phyloP scores from a whole-genome alignment of 2,113 vertebrate genomes.

The Psilopsiagon aurifrons region DNA sequence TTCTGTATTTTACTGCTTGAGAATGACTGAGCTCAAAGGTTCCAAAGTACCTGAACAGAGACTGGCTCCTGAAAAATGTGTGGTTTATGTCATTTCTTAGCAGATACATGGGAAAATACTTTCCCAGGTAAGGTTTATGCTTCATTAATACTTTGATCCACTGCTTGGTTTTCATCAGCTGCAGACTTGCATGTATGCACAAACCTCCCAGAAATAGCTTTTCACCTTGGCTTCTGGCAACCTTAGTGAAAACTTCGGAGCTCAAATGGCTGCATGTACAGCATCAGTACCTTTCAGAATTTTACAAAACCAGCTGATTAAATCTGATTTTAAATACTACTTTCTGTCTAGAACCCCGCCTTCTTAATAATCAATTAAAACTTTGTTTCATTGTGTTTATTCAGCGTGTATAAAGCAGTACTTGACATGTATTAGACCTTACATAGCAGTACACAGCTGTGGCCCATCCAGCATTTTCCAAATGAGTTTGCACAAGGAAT shows the following conservation, averaged over 20 bases:
- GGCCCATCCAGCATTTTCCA: conserved; percentile 57
- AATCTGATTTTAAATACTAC: conserved; percentile 47
- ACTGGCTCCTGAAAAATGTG: background rate
- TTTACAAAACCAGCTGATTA: conserved; percentile 38
- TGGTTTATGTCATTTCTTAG: background rate
- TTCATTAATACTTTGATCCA: background rate
- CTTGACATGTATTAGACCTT: conserved; percentile 45
- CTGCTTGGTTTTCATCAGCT: background rate
- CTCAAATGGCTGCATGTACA: background rate
- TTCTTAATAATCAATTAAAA: conserved; percentile 58
- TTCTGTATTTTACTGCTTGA: background rate
- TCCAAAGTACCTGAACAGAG: background rate
- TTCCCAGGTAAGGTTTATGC: background rate
- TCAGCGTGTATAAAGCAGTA: conserved; percentile 20
- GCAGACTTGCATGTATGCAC: background rate
- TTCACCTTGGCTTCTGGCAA: background rate
- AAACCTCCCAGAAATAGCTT: background rate
- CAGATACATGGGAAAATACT: background rate
- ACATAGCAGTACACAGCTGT: conserved; percentile 34
- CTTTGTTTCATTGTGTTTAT: conserved; percentile 42
- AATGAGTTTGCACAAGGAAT: conserved; percentile 63
- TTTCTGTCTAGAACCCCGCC: conserved; percentile 24
- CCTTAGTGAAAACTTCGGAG: background rate
- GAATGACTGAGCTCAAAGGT: background rate
- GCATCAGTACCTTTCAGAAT: conserved; percentile 16